Evolutionary conservation across 2,113 vertebrate species (phyloP), one percentile per base, ranked within the genome.

Genomic region (Alosa alosa): DNA sequence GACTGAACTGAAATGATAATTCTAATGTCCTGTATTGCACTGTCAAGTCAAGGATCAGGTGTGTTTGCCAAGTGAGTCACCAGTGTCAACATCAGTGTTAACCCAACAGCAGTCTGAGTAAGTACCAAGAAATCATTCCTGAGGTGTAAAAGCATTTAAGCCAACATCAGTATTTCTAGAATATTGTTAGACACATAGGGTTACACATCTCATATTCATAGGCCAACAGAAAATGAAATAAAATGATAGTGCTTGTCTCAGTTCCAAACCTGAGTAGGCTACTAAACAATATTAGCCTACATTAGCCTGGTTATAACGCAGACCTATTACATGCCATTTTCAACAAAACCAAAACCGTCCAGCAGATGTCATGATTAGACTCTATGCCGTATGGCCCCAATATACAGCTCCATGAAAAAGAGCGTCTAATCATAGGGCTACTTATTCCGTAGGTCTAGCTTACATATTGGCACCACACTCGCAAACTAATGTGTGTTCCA

Each of bases 11-110:
- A 78, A 78, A 78, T 78, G 10, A 17, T 39, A 78, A 78, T 36
- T 18, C 1, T 15, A 1, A 36, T 17, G 9, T 78, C 72, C 72
- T 78, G 72, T 39, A 78, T 4, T 13, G 31, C 0, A 10, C 57
- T 60, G 31, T 31, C n/a, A 31, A 36, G 31, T 39, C 72, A 78
- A 36, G 72, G 72, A 78, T 39, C 72, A 39, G 31, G 25, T 78
- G 31, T 78, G 72, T 78, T 78, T 78, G 72, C 4, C 13, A 78
- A 78, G 31, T 78, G 72, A 78, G 31, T 78, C 72, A 78, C 25
- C 31, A 41, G 31, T 39, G 72, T 78, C 31, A 78, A 78, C 72
- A 78, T 39, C 11, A 78, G 31, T 13, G 10, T 78, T 78, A 22
- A 22, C 55, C 55, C 22, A 60, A 60, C 18, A 20, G 18, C 55